phyloP scores from a whole-genome alignment of 1,140 invertebrate species.

The Tachypleus tridentatus region DNA sequence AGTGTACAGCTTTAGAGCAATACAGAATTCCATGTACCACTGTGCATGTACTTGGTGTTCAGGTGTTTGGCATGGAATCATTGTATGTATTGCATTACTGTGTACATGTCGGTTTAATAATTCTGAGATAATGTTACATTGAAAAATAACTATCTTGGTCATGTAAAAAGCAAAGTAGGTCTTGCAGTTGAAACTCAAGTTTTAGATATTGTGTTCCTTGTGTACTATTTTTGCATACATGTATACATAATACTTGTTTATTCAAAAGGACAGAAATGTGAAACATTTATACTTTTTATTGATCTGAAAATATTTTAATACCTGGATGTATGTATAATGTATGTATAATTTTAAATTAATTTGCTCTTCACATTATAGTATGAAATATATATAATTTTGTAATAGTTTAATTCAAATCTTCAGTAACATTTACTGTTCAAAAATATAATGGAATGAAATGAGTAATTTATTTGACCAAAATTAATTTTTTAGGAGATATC shows the following conservation, averaged over 20 bases:
- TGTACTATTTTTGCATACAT: background rate
- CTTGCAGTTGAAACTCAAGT: no score
- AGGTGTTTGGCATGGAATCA: no score
- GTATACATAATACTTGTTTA: background rate
- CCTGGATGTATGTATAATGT: background rate
- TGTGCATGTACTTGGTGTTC: no score
- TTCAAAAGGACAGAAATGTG: background rate
- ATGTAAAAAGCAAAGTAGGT: no score
- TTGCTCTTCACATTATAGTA: constrained; percentile 6
- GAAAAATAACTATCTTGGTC: no score
- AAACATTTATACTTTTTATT: background rate
- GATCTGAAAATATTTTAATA: no score
- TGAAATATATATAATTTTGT: background rate
- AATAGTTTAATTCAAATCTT: background rate
- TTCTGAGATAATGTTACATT: no score
- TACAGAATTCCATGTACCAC: no score
- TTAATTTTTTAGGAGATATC: constrained; percentile 32
- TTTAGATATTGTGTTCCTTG: no score
- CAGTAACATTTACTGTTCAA: background rate
- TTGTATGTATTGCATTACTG: no score
- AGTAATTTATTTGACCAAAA: background rate
- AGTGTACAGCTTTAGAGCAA: no score
- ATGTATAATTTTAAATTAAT: background rate
- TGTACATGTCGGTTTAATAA: no score
- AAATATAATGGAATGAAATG: background rate